Base-by-base conservation (phyloP, 1,140 invertebrate genomes). In the Bombus turneri region DNA sequence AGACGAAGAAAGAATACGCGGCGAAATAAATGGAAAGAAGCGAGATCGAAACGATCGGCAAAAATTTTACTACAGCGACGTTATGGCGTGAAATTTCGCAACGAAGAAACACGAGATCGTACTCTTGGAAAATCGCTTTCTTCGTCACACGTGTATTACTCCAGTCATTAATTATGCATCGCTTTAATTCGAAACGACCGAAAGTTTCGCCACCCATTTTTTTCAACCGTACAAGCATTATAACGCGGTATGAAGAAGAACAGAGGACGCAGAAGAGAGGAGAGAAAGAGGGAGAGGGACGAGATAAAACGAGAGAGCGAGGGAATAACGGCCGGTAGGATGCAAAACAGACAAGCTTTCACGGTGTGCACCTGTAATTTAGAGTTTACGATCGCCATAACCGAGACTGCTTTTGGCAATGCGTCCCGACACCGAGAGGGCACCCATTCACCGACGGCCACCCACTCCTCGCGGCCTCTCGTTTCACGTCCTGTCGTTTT, bases 341-440 rank as follows among this genome's bases (percentile, higher is more conserved):
- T 85, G 83, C 83, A 81, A 86, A 86, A 86, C 39, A 53, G 71
- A 43, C 64, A 34, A 41, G 53, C 62, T 75, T 76, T 53, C 72
- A 34, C 25, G 79, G n/a, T 72, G 76, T 77, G 81, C 75, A 87
- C 76, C 82, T 84, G 82, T 84, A 87, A 87, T 87, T 84, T 87
- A 78, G 82, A 80, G 15, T 87, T 87, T 87, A 87, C 86, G 86
- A 87, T 57, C 74, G 86, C 39, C 86, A 87, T 87, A 87, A 87
- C 86, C 69, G 82, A 12, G 73, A 72, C 66, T 77, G 82, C 76
- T 87, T 85, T 68, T 66, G 85, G 74, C 74, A 86, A 86, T 83
- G 66, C 37, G 85, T 77, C 68, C 62, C 57, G 57, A 76, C 47
- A 72, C 66, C 4, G 57, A 76, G n/a, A 31, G 41, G 39, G 28